phyloP scores from a whole-genome alignment of 64 coral and sea anemone genomes.

The Stichodactyla helianthus region DNA sequence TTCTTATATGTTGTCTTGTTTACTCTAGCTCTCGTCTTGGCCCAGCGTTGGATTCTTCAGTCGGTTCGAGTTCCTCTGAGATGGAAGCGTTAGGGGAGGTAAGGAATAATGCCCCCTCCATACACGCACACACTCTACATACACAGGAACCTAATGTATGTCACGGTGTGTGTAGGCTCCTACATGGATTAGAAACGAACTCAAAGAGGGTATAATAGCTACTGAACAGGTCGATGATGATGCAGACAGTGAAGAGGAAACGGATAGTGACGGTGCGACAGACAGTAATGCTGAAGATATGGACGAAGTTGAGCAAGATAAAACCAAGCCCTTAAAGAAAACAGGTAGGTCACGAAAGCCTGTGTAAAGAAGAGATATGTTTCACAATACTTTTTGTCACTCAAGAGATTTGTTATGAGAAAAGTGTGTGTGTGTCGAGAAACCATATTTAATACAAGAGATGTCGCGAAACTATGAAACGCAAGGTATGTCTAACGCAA shows the following conservation, averaged over 20 bases:
- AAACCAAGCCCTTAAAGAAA: background rate
- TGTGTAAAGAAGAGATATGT: background rate
- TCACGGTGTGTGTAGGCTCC: conserved; percentile 57
- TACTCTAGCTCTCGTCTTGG: background rate
- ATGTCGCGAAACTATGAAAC: too few relatives aligned
- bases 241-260: conserved; percentile 63
- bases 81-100: conserved; percentile 92
- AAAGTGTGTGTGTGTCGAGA: too few relatives aligned
- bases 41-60: conserved; percentile 60
- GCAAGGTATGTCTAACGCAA: too few relatives aligned
- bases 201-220: conserved; percentile 82
- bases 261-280: conserved; percentile 63
- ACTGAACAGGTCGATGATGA: conserved; percentile 50
- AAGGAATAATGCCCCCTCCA: conserved; percentile 11
- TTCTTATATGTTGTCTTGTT: background rate
- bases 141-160: background rate
- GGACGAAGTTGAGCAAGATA: conserved; percentile 7
- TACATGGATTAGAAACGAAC: conserved; percentile 89
- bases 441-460: too few relatives aligned
- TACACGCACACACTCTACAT: background rate
- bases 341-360: background rate
- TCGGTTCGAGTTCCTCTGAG: conserved; percentile 95
- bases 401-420: too few relatives aligned
- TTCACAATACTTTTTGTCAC: too few relatives aligned
- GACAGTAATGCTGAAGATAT: conserved; percentile 77